Evolutionary conservation across 2,888 invertebrate species (phyloP).

Genomic region (Caenorhabditis macrosperma): DNA sequence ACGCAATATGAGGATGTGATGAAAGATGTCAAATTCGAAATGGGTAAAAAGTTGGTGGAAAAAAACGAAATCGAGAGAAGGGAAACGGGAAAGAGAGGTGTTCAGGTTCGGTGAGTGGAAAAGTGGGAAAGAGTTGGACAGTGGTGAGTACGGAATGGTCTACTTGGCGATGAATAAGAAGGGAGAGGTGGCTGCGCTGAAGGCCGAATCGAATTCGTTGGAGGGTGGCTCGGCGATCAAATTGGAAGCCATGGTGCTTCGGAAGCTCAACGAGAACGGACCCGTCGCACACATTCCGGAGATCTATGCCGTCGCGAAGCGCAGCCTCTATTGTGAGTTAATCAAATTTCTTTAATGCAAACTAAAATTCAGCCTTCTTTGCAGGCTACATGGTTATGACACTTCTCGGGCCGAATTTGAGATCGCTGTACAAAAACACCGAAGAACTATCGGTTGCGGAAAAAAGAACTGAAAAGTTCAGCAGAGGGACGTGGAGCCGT

Average conservation of each 20-base stretch:
- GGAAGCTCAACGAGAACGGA: slow-evolving; percentile 62
- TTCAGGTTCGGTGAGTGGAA: too few relatives aligned
- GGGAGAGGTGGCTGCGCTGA: slow-evolving; percentile 70
- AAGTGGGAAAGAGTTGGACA: slow-evolving; percentile 72
- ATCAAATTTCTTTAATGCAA: too few relatives aligned
- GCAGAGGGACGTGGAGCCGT: slow-evolving; percentile 67
- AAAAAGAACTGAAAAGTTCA: too few relatives aligned
- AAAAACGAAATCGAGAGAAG: too few relatives aligned
- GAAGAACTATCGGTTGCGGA: slow-evolving; percentile 61
- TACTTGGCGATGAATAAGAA: slow-evolving; percentile 51
- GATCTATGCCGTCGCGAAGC: slow-evolving; percentile 68
- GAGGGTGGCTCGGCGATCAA: slow-evolving; percentile 77
- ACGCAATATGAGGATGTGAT: too few relatives aligned
- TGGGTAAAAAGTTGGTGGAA: too few relatives aligned
- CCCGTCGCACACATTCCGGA: slow-evolving; percentile 70
- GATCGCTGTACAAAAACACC: too few relatives aligned
- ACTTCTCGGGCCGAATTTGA: slow-evolving; percentile 71
- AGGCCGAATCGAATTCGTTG: slow-evolving; percentile 74
- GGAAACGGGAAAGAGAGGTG: too few relatives aligned
- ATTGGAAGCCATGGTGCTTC: slow-evolving; percentile 67
- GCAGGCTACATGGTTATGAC: slow-evolving; percentile 74
- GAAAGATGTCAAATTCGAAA: too few relatives aligned
- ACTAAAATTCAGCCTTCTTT: too few relatives aligned
- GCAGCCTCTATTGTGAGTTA: slow-evolving; percentile 55
- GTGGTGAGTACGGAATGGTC: slow-evolving; percentile 75